Evolutionary conservation across 2,113 vertebrate genomes (phyloP).

Genomic region (Craseonycteris thonglongyai): DNA sequence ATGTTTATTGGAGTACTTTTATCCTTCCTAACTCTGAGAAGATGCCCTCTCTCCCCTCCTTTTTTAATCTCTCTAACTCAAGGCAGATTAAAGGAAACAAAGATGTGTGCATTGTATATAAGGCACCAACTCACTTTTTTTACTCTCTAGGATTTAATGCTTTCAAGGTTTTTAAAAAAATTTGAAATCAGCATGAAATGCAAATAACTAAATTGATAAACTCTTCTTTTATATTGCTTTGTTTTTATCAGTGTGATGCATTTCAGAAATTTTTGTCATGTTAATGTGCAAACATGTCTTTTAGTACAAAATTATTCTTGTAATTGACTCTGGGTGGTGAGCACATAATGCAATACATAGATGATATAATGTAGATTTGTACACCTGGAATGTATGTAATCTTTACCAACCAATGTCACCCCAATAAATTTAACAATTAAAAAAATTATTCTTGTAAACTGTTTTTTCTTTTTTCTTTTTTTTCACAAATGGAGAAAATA

Average conservation of each 20-base stretch:
- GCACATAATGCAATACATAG: too few species aligned
- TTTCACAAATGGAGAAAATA: neutral
- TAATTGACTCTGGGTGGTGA: too few species aligned
- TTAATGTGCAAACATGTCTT: neutral
- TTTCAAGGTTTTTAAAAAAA: neutral
- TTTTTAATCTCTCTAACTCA: neutral
- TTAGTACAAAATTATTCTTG: neutral
- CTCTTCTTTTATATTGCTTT: neutral
- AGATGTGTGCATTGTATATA: accelerated
- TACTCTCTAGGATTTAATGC: neutral
- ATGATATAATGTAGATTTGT: too few species aligned
- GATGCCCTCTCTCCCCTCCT: neutral
- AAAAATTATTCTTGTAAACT: neutral
- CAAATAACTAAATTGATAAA: neutral
- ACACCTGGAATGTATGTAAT: too few species aligned
- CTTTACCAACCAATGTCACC: too few species aligned
- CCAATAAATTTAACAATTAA: too few species aligned
- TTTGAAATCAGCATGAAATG: neutral
- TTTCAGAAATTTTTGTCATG: neutral
- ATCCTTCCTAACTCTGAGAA: neutral
- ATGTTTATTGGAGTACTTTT: neutral
- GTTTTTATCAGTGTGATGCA: neutral
- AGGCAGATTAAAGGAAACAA: neutral
- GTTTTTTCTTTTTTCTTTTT: neutral
- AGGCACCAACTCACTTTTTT: neutral